phyloP scores from a whole-genome alignment of 2,888 invertebrate genomes.

The Trachelus stipa region DNA sequence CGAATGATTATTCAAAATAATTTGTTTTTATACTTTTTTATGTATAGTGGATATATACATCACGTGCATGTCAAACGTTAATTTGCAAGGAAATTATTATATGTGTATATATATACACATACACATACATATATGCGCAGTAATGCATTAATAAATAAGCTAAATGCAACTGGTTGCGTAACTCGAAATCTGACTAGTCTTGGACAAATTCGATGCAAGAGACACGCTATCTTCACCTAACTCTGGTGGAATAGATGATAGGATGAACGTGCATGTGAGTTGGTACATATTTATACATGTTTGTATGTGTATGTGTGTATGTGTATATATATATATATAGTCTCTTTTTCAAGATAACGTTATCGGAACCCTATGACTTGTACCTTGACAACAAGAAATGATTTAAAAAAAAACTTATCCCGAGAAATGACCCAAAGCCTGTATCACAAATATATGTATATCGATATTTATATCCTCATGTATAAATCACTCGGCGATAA shows the following conservation, averaged over 20 bases:
- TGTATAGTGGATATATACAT: neutral
- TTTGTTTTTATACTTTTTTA: neutral
- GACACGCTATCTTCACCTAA: neutral
- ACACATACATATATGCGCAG: neutral
- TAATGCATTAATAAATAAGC: neutral
- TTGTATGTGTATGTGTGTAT: no score
- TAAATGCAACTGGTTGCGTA: conserved; percentile 16
- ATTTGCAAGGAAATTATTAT: neutral
- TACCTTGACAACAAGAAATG: conserved; percentile 14
- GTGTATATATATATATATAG: neutral
- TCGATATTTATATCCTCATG: neutral
- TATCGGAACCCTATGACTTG: conserved; percentile 39
- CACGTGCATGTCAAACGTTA: neutral
- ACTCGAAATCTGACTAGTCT: conserved; percentile 21
- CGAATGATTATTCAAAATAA: neutral
- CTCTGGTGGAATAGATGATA: neutral
- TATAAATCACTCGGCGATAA: neutral
- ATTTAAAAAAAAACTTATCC: conserved; percentile 11
- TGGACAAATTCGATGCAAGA: conserved; percentile 18
- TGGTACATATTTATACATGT: neutral
- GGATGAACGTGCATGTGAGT: neutral
- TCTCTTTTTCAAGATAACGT: conserved; percentile 28
- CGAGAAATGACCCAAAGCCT: conserved; percentile 5
- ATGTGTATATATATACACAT: no score
- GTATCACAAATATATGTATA: neutral